Base-by-base conservation (phyloP, 2,797 vertebrate genomes). In the Poecilia wingei region DNA sequence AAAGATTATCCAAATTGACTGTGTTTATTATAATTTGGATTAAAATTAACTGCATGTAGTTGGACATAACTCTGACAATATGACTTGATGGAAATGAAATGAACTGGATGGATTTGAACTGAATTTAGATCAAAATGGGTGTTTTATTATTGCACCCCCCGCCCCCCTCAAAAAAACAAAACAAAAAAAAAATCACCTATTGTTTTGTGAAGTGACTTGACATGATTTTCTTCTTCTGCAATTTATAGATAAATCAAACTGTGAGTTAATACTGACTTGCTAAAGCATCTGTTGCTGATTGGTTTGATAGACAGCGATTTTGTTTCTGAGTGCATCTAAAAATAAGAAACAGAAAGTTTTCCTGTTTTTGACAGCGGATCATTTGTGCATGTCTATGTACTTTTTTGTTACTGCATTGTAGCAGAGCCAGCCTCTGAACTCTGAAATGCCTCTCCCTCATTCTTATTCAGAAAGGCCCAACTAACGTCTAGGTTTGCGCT, bases 401-500 rank as follows among this genome's bases (percentile, higher is more conserved):
- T 81, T 43, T 64, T 78, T 47, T 55, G 33, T 78, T 72, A 79
- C 57, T 43, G 31, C 18, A 33, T 12, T 51, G 74, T 49, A 77
- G 57, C 41, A 74, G 10, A 74, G 28, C 33, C 68, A 31, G 83
- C 47, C 57, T 76, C 47, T 55, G 73, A 81, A 77, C 78, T 80
- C 74, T 55, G 33, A 78, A 79, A 83, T 51, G 72, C 31, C 80
- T 74, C 75, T 41, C 36, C 74, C 41, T 74, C 80, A 79, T 70
- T 77, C 82, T 73, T 78, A 79, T 75, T 51, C 73, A 84, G 86
- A 88, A 77, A n/a, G 45, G 33, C 61, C 70, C 84, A 83, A 73
- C 74, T 82, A 90, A 84, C 88, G 81, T 82, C 81, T 86, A 82
- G 76, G 89, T 82, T 89, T 92, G 82, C 86, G 87, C 88, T 94